Base-by-base conservation (phyloP, 1,140 invertebrate genomes). In the Bombus confusus region DNA sequence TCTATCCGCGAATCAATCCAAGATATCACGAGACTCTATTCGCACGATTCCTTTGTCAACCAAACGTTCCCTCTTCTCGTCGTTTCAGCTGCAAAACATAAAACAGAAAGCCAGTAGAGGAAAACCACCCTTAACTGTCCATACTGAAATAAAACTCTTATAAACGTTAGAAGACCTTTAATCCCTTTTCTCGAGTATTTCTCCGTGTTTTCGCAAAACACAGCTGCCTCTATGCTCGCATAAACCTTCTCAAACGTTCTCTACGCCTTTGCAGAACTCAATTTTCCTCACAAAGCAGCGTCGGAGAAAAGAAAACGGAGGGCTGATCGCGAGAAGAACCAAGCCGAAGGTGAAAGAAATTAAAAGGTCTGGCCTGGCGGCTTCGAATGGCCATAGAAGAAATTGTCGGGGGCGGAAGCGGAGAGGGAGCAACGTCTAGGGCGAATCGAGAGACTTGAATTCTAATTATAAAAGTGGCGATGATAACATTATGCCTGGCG, bases 381-480 rank as follows among this genome's bases (percentile, higher is more conserved):
- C 47, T 52, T 52, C 47, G 47, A 52, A 52, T 52, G 47, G 47
- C 47, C 47, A 52, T 52, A 52, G 47, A 52, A 52, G 47, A 52
- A 52, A 52, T 52, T 52, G 47, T 52, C 18, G 47, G 47, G 2
- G 47, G 18, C 47, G 43, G 43, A 18, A 18, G 28, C 13, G 13
- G 43, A 47, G 43, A 4, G 18, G 47, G 47, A 52, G 25, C 31
- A 68, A 18, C 22, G 69, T 59, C 66, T 47, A 62, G 43, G 43
- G 25, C 76, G 57, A 82, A 88, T 85, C 64, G 76, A 83, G 81
- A 64, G 57, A 62, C 52, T 31, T 62, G 80, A 71, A 76, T 77
- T 90, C 69, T 86, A 86, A 90, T 90, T 90, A 90, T 81, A 90
- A 88, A 81, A 74, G 80, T 41, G 71, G 66, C 80, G 83, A 86